Evolutionary conservation across 2,113 vertebrate species (phyloP).

Genomic region (Psittacus erithacus): DNA sequence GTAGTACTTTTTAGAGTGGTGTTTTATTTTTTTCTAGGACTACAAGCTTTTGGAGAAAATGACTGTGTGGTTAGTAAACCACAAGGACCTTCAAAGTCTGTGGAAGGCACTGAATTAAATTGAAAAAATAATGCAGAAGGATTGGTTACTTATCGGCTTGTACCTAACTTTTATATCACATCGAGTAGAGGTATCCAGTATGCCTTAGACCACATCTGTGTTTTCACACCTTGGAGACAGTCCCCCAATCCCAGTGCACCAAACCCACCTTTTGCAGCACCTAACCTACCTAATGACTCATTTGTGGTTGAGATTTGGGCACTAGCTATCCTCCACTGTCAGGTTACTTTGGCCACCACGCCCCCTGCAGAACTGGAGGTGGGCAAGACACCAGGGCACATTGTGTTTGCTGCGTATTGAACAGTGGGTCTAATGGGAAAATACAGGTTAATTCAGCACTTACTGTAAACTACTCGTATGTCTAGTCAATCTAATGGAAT

Average conservation of each 20-base stretch:
- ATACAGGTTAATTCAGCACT: neutral
- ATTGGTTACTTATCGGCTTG: neutral
- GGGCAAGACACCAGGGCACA: neutral
- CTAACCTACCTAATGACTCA: neutral
- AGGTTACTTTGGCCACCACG: neutral
- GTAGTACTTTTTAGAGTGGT: neutral
- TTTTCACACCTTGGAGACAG: neutral
- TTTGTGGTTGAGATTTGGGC: neutral
- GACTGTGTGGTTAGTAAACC: neutral
- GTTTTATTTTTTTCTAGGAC: neutral
- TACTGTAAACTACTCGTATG: neutral
- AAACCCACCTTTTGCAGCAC: neutral
- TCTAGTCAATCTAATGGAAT: neutral
- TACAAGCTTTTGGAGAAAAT: neutral
- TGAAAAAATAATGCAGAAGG: neutral
- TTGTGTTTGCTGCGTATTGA: neutral
- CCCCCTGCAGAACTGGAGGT: neutral
- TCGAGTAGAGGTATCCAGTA: neutral
- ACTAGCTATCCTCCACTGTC: neutral
- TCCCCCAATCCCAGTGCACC: fast-evolving
- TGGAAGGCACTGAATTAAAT: neutral
- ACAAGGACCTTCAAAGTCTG: neutral
- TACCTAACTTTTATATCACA: neutral
- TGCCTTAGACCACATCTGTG: neutral
- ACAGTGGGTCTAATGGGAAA: neutral